A percentile compares a stretch with the other conserved stretches of the same genome.
phyloP scores from a whole-genome alignment of 2,113 vertebrate genomes.

The Cavia aperea region DNA sequence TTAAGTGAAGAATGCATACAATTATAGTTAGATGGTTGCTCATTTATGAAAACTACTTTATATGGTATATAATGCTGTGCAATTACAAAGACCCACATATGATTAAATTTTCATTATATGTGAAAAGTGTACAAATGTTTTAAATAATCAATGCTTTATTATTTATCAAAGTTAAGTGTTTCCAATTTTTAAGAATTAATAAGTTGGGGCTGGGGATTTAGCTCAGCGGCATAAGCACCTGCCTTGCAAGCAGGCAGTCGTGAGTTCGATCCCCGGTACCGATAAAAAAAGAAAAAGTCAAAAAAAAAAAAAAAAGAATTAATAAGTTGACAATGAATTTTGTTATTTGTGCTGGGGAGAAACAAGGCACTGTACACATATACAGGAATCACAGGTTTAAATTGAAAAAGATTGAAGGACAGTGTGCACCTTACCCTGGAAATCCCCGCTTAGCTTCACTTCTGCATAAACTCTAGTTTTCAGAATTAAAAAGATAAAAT shows the following conservation, averaged over 20 bases:
- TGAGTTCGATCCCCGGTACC: too few relatives aligned
- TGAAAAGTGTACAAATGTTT: not conserved
- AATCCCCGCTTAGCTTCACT: constrained; percentile 47
- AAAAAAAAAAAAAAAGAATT: not conserved
- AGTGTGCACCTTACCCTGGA: constrained; percentile 29
- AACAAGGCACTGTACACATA: not conserved
- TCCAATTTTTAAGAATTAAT: constrained; percentile 1
- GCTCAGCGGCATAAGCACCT: too few relatives aligned
- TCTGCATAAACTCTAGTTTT: constrained; percentile 40
- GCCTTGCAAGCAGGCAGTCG: too few relatives aligned
- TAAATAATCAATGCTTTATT: not conserved
- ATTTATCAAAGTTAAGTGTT: not conserved
- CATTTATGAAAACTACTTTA: not conserved
- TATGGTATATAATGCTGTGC: not conserved
- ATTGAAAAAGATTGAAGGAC: not conserved
- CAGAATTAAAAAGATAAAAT: constrained; percentile 49
- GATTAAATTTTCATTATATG: constrained; percentile 7
- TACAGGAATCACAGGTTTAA: not conserved
- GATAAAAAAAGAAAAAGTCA: too few relatives aligned
- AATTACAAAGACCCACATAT: not conserved
- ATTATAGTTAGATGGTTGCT: not conserved
- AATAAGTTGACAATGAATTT: not conserved
- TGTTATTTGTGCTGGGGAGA: not conserved
- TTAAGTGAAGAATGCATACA: not conserved
- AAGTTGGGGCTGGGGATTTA: not conserved